Evolutionary conservation across 2,888 invertebrate species (phyloP).

Genomic region (Yponomeuta sedellus): DNA sequence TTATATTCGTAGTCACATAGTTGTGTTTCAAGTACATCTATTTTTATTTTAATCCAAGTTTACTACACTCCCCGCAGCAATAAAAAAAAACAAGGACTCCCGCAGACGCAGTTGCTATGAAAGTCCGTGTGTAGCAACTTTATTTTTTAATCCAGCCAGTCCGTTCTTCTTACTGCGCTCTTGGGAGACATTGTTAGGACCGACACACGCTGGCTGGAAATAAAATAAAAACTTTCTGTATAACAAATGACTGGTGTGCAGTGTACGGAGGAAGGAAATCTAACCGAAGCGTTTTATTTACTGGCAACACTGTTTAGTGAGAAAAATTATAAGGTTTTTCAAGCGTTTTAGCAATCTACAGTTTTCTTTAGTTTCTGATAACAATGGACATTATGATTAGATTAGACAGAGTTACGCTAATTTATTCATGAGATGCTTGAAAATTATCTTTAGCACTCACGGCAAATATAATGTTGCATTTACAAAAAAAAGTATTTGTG

Average conservation of each 20-base stretch:
- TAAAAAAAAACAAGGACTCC: conserved; percentile 4
- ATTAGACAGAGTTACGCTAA: no score
- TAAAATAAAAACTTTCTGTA: not conserved
- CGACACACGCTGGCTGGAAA: conserved; percentile 2
- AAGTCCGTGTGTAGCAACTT: not conserved
- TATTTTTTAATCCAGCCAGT: not conserved
- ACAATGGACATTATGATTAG: no score
- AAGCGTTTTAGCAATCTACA: no score
- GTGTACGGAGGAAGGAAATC: not conserved
- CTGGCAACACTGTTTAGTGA: not conserved
- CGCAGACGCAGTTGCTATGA: not conserved
- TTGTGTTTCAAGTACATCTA: not conserved
- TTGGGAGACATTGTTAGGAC: conserved; percentile 15
- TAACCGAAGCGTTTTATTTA: not conserved
- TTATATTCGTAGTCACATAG: no score
- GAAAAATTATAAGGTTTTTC: no score
- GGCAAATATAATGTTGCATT: no score
- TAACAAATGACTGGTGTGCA: not conserved
- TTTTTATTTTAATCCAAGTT: not conserved
- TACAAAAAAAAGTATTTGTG: no score
- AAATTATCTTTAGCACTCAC: no score
- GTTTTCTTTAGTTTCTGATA: no score
- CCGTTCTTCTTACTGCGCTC: conserved; percentile 15
- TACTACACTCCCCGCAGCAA: not conserved
- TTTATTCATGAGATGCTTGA: no score